Evolutionary conservation across 2,888 invertebrate species (phyloP).

Genomic region (Cerceris rybyensis): DNA sequence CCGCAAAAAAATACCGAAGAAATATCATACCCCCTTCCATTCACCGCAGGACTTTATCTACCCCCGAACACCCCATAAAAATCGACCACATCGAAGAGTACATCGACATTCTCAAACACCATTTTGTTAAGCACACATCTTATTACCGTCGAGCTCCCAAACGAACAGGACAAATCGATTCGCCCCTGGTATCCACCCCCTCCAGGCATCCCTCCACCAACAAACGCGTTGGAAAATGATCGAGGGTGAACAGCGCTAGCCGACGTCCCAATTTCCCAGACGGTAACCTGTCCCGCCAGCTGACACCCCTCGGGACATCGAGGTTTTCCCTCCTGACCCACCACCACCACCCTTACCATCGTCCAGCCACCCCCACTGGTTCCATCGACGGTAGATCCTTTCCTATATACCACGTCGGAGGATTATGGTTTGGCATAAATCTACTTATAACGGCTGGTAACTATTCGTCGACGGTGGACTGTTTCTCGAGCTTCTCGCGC

Average conservation of each 20-base stretch:
- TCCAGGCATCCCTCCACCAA: background rate
- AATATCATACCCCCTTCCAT: too few species aligned
- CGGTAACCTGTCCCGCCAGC: constrained; percentile 76
- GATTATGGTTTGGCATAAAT: constrained; percentile 71
- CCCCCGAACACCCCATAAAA: too few species aligned
- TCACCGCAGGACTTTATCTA: too few species aligned
- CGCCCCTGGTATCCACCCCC: background rate
- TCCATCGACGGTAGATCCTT: constrained; percentile 21
- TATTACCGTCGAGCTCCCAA: too few species aligned
- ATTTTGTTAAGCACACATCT: too few species aligned
- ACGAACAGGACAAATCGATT: too few species aligned
- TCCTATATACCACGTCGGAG: constrained; percentile 58
- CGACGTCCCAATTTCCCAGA: constrained; percentile 76
- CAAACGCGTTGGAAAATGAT: constrained; percentile 64
- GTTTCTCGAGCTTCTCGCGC: constrained; percentile 30
- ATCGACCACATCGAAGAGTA: too few species aligned
- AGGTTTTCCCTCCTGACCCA: constrained; percentile 58
- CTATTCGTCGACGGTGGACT: constrained; percentile 44
- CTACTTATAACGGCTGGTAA: constrained; percentile 56
- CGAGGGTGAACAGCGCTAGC: constrained; percentile 56
- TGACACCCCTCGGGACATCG: constrained; percentile 73
- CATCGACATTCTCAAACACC: too few species aligned
- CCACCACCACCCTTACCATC: constrained; percentile 6
- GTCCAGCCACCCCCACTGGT: background rate
- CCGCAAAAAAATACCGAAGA: too few species aligned